Evolutionary conservation across 1,140 invertebrate genomes (phyloP).

Genomic region (Wasmannia auropunctata): DNA sequence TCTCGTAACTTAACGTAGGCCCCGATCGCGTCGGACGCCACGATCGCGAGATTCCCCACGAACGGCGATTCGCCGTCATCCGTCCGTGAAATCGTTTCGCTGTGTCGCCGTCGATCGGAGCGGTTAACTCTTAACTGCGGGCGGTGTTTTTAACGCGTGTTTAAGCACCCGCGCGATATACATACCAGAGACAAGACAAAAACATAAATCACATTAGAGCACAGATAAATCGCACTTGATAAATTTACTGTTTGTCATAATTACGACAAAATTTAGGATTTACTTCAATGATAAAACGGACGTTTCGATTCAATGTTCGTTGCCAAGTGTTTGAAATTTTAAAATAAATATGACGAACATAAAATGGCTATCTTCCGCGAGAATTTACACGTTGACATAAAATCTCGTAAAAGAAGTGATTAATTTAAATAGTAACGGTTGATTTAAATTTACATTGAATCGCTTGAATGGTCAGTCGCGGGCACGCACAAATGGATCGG

Average conservation of each 20-base stretch:
- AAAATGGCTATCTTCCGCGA: background rate
- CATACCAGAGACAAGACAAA: background rate
- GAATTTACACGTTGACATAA: background rate
- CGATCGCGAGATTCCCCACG: conserved; percentile 23
- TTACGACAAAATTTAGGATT: background rate
- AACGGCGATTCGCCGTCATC: conserved; percentile 19
- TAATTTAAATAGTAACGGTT: conserved; percentile 31
- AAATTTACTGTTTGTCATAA: background rate
- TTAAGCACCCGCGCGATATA: background rate
- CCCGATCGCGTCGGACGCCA: conserved; percentile 48
- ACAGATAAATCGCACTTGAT: background rate
- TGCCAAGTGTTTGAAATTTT: background rate
- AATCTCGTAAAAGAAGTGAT: background rate
- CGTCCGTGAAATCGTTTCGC: conserved; percentile 46
- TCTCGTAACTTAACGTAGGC: conserved; percentile 61
- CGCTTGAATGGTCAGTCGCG: conserved; percentile 26
- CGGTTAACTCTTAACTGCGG: background rate
- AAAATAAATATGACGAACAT: background rate
- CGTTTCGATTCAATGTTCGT: background rate
- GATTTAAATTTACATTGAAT: conserved; percentile 29
- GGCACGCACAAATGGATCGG: conserved; percentile 20
- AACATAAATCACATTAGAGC: background rate
- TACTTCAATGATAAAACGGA: background rate
- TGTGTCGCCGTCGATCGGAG: background rate
- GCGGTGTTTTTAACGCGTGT: background rate